These are phyloP conservation scores for Poeciliopsis paucimaculata DNA, from an alignment of 2,797 vertebrate genomes.

Conservation along the genomic window DNA sequence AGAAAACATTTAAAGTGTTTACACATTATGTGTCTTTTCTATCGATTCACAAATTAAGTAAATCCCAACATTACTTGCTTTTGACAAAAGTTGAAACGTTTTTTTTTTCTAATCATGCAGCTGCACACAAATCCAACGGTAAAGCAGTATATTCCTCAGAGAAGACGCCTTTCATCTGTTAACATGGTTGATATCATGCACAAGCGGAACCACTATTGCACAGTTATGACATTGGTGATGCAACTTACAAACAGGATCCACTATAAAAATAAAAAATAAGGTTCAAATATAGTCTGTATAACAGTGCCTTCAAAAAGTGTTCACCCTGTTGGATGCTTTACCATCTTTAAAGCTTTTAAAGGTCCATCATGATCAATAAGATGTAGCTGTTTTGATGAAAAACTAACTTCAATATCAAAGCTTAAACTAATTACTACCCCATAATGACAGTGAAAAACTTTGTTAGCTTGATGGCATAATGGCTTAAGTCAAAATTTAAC, in stretches of 20 bases:
- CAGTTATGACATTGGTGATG: not conserved
- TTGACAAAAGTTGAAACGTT: not conserved
- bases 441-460: not conserved
- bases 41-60: not conserved
- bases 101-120: constrained; percentile 3
- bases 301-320: not conserved
- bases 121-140: not conserved
- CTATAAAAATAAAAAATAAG: not conserved
- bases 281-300: too few relatives aligned
- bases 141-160: not conserved
- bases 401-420: not conserved
- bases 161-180: not conserved
- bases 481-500: too few relatives aligned
- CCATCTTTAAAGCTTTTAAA: not conserved
- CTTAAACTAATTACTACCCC: not conserved
- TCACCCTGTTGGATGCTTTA: not conserved
- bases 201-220: not conserved
- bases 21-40: not conserved
- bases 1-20: not conserved
- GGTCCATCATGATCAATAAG: not conserved
- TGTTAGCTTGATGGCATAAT: too few relatives aligned
- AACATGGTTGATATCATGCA: not conserved
- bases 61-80: not conserved
- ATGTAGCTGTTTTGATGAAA: not conserved
- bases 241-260: not conserved